Conservation (phyloP, 1,140 invertebrate species). For the Drosophila parabipectinata region DNA sequence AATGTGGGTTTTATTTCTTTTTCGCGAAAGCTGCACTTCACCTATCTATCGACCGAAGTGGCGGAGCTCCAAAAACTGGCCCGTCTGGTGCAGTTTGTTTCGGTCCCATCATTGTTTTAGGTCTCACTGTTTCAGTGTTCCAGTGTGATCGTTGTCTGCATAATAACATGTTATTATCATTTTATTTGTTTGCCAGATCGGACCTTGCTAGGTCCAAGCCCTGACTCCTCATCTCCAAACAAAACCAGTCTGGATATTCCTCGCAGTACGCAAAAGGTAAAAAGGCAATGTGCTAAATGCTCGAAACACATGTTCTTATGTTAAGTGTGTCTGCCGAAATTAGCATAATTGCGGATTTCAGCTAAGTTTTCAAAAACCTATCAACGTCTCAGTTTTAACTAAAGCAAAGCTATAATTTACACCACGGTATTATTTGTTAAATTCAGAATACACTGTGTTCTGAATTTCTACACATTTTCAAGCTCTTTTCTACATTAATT, state of each 20-base stretch:
- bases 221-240: conserved; percentile 8
- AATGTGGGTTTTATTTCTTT: conserved; percentile 53
- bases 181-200: conserved; percentile 69
- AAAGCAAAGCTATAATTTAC: conserved; percentile 1
- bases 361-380: conserved; percentile 14
- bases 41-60: conserved; percentile 32
- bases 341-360: conserved; percentile 54
- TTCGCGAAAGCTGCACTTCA: conserved; percentile 39
- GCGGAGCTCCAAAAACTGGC: neutral
- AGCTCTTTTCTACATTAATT: neutral
- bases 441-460: neutral
- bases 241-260: conserved; percentile 6
- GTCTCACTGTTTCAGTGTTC: conserved; percentile 31
- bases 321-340: conserved; percentile 44
- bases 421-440: neutral
- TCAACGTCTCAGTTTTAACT: conserved; percentile 14
- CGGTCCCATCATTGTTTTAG: conserved; percentile 68
- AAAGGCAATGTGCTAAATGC: conserved; percentile 51
- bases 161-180: conserved; percentile 80
- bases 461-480: neutral
- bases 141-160: conserved; percentile 55
- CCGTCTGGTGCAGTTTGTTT: conserved; percentile 33
- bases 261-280: conserved; percentile 11
- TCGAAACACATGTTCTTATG: conserved; percentile 54
- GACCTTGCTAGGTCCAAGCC: conserved; percentile 22